Base-by-base conservation (phyloP, 53 echinoderm and acorn worm genomes). In the Apostichopus leukothele region DNA sequence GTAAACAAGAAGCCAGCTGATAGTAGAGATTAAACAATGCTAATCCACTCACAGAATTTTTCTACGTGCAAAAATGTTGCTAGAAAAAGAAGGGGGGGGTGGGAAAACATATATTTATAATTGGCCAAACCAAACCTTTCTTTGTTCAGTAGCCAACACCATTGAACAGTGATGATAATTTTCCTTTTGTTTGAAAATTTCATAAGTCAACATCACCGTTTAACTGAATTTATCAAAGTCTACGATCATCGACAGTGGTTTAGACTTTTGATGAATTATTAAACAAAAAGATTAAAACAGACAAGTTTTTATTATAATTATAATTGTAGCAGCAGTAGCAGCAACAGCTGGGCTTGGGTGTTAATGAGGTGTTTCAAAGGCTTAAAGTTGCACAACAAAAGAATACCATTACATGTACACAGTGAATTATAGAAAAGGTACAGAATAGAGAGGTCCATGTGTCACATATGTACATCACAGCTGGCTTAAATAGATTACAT, bases 1-100 rank as follows among this genome's bases (percentile, higher is more conserved):
- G 55, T 81, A 81, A 81, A 81, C 59, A 81, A 20, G 54, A 23
- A 54, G 14, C 54, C 81, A 81, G 81, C 81, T 81, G 81, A 59
- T 59, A 54, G 12, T 18, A 16, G 16, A 10, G 60, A 55, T 81
- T 81, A 81, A 81, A 81, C 81, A 81, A 81, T 81, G 53, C 81
- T 54, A 18, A 81, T 81, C 81, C 81, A 81, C 81, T 81, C 51
- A 25, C 55, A 81, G 55, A 23, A 59, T n/a, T 71, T 71, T 6
- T 71, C 3, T 54, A 20, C 21, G 81, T 81, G 52, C 55, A 50
- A 54, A 54, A 81, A 81, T 81, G 81, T 81, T 55, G 55, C 81
- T 5, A 81, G 20, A 81, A 52, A 19, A 71, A 4, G 16, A 63
- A 63, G 16, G 5, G 39, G 63, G 63, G 63, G 63, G 63, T 63